Percentiles rank a stretch among this genome's conserved stretches.
Conservation (phyloP, 2,888 invertebrate genomes). For the Andrena fulva region DNA sequence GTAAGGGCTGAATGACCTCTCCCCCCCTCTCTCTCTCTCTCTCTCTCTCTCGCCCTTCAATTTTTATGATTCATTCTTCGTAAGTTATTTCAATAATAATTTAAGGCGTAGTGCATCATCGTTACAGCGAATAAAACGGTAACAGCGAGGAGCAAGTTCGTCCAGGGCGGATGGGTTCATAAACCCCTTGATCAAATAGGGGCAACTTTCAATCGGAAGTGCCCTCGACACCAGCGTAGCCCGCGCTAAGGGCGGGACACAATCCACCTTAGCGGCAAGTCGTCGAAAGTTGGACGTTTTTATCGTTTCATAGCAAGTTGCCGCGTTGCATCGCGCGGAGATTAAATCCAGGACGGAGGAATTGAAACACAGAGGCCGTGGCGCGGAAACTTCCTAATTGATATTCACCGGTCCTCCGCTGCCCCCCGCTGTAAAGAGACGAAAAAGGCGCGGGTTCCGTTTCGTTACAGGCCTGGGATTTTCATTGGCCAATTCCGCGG, state of each 20-base stretch:
- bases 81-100: neutral
- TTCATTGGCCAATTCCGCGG: slow-evolving; percentile 52
- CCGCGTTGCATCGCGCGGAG: slow-evolving; percentile 34
- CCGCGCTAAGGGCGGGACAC: slow-evolving; percentile 48
- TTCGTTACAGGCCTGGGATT: neutral
- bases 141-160: neutral
- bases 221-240: slow-evolving; percentile 22
- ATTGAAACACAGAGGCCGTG: slow-evolving; percentile 49
- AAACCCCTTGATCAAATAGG: slow-evolving; percentile 54
- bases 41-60: too few relatives aligned
- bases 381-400: slow-evolving; percentile 60
- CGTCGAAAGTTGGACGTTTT: slow-evolving; percentile 54
- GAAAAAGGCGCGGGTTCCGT: neutral
- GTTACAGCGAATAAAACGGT: neutral
- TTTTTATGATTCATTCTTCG: slow-evolving; percentile 25
- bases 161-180: slow-evolving; percentile 30
- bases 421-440: neutral
- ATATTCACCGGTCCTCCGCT: slow-evolving; percentile 37
- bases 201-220: slow-evolving; percentile 50
- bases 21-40: too few relatives aligned
- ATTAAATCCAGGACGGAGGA: slow-evolving; percentile 46
- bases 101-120: neutral
- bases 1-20: too few relatives aligned
- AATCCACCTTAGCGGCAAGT: slow-evolving; percentile 53
- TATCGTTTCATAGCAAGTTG: slow-evolving; percentile 47